A percentile compares a stretch with the other conserved stretches of the same genome.
Evolutionary conservation across 2,113 vertebrate genomes (phyloP).

Genomic region (Brachypodius melanocephalos): DNA sequence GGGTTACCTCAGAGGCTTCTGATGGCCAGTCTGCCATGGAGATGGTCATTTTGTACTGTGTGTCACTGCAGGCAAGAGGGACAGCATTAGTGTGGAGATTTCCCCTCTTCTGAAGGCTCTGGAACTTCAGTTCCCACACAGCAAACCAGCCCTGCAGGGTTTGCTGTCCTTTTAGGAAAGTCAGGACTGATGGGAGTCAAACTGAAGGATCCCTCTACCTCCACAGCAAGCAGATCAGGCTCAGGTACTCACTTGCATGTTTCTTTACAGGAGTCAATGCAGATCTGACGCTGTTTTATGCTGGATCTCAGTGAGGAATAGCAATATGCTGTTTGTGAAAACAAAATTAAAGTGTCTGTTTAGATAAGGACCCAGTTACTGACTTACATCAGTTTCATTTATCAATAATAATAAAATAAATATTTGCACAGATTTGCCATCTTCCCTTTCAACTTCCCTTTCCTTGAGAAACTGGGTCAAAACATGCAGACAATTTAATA

Average conservation of each 20-base stretch:
- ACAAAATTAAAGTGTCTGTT: background rate
- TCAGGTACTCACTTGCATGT: constrained; percentile 77
- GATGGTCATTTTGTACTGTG: constrained; percentile 82
- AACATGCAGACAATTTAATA: background rate
- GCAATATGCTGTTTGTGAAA: constrained; percentile 66
- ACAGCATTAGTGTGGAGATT: background rate
- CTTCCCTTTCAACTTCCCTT: background rate
- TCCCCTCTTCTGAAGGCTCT: background rate
- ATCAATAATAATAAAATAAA: background rate
- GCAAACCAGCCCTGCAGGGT: background rate
- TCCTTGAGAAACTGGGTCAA: background rate
- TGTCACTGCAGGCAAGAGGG: constrained; percentile 69
- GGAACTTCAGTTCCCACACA: background rate
- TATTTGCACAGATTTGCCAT: background rate
- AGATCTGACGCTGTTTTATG: constrained; percentile 64
- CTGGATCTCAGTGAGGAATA: constrained; percentile 66
- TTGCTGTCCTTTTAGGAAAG: background rate
- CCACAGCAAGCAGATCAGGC: background rate
- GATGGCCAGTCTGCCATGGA: constrained; percentile 85
- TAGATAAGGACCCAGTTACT: background rate
- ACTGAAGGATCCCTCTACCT: background rate
- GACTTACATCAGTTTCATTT: background rate
- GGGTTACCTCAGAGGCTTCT: constrained; percentile 75
- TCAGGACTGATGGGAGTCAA: background rate
- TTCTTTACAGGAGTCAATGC: constrained; percentile 76